Evolutionary conservation across 2,797 vertebrate genomes (phyloP), one percentile per base, ranked within the genome.

Genomic region (Enteromius thamalakanensis): DNA sequence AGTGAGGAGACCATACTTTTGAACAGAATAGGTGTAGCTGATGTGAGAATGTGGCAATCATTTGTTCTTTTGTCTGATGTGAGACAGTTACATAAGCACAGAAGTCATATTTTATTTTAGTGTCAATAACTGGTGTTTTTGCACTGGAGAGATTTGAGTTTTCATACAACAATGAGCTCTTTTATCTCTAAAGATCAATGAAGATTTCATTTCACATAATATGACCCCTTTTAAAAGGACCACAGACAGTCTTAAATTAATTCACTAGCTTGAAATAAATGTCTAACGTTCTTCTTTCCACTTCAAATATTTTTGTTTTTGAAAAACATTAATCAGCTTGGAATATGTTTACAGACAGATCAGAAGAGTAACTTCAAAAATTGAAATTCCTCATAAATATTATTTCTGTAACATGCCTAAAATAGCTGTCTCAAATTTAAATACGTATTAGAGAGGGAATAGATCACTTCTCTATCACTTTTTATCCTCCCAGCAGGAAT

Each of bases 121-220:
- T 40, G 37, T 55, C 15, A 17, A 76, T 76, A 17, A 42, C 34
- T 76, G 3, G 21, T 58, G 51, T 58, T 75, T 55, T 55, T 76
- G 21, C 12, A 55, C 34, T 15, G 49, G 49, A n/a, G 29, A 17
- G 14, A 40, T 69, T 45, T 45, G 37, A 69, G 67, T 45, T 76
- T 78, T 32, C 6, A 6, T 65, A 65, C 10, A 34, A 64, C 60
- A 65, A 14, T 51, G 9, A 51, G 15, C 55, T 17, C 58, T 81
- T 81, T 64, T 19, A 81, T 81, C 80, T 74, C 21, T 49, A 49
- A 64, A 81, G 29, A 74, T 81, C 42, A 81, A 72, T 29, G 26
- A 19, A 15, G 47, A 37, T 64, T 23, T 19, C 0, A 64, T 64
- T 64, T 21, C 4, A 19, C 26, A 49, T 51, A 5, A 64, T 64